These are phyloP conservation scores for Incurvaria masculella DNA, from an alignment of 2,888 invertebrate genomes.

Conservation along the genomic window DNA sequence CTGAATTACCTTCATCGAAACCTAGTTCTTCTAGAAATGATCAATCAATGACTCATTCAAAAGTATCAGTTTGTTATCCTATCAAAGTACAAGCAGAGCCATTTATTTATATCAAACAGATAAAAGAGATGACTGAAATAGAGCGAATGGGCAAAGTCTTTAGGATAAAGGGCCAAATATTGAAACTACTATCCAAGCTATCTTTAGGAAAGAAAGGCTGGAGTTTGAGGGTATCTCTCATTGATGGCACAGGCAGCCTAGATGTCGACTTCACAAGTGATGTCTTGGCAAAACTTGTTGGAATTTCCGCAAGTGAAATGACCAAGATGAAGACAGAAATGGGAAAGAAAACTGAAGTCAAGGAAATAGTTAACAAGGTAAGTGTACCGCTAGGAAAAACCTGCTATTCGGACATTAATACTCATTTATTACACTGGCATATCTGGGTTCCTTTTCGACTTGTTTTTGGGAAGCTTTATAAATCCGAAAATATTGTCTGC, in stretches of 20 bases:
- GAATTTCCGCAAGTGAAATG: slow-evolving; percentile 45
- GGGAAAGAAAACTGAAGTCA: slow-evolving; percentile 30
- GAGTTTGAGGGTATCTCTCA: slow-evolving; percentile 54
- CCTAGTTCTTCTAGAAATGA: slow-evolving; percentile 14
- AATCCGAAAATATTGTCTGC: too few relatives aligned
- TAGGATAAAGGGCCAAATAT: slow-evolving; percentile 56
- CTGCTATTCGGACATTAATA: too few relatives aligned
- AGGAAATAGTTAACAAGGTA: slow-evolving; percentile 33
- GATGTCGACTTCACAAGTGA: slow-evolving; percentile 55
- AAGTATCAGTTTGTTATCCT: slow-evolving; percentile 21
- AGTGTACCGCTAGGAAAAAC: too few relatives aligned
- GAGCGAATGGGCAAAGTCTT: slow-evolving; percentile 40
- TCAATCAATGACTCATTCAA: slow-evolving; percentile 6
- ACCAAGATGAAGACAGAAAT: slow-evolving; percentile 38
- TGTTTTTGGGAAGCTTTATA: too few relatives aligned
- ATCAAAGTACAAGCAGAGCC: slow-evolving; percentile 28
- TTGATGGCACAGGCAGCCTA: slow-evolving; percentile 54
- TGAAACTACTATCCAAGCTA: slow-evolving; percentile 52
- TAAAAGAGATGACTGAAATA: slow-evolving; percentile 29
- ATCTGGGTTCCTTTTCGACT: too few relatives aligned
- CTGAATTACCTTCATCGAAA: not conserved
- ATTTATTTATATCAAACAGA: slow-evolving; percentile 44
- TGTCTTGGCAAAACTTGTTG: slow-evolving; percentile 50
- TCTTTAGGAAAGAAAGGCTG: slow-evolving; percentile 49
- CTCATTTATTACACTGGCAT: too few relatives aligned